phyloP scores from a whole-genome alignment of 2,888 invertebrate species.

The Brassicogethes aeneus region DNA sequence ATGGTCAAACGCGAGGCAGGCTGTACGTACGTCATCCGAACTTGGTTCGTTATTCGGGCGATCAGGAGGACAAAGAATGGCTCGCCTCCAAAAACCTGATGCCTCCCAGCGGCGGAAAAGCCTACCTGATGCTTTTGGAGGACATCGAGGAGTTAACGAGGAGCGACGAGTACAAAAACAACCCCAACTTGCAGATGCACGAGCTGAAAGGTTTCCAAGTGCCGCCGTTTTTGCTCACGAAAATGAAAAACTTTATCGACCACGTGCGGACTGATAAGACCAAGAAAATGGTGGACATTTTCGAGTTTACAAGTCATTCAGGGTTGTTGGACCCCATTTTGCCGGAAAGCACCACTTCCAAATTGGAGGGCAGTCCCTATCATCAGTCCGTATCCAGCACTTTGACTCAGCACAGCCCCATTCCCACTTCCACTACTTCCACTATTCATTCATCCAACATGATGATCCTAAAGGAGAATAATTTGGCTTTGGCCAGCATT shows the following conservation, averaged over 20 bases:
- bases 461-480: too few species aligned
- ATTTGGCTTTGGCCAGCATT: too few species aligned
- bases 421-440: too few species aligned
- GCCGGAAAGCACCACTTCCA: conserved; percentile 24
- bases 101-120: conserved; percentile 70
- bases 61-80: conserved; percentile 76
- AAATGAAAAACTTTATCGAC: conserved; percentile 60
- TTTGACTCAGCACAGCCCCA: too few species aligned
- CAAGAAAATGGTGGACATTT: conserved; percentile 24
- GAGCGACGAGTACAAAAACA: conserved; percentile 63
- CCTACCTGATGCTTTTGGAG: conserved; percentile 68
- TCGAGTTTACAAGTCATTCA: conserved; percentile 33
- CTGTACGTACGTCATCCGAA: conserved; percentile 71
- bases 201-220: conserved; percentile 68
- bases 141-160: conserved; percentile 67
- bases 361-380: too few species aligned
- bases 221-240: conserved; percentile 64
- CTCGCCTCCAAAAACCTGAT: conserved; percentile 65
- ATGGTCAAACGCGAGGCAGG: conserved; percentile 66
- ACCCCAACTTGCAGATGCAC: conserved; percentile 52
- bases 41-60: conserved; percentile 65
- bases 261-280: conserved; percentile 36
- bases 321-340: conserved; percentile 27
- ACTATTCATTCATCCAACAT: too few species aligned
- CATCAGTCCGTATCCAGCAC: too few species aligned